Evolutionary conservation across 2,888 invertebrate genomes (phyloP).

Genomic region (Drosophila anceps): DNA sequence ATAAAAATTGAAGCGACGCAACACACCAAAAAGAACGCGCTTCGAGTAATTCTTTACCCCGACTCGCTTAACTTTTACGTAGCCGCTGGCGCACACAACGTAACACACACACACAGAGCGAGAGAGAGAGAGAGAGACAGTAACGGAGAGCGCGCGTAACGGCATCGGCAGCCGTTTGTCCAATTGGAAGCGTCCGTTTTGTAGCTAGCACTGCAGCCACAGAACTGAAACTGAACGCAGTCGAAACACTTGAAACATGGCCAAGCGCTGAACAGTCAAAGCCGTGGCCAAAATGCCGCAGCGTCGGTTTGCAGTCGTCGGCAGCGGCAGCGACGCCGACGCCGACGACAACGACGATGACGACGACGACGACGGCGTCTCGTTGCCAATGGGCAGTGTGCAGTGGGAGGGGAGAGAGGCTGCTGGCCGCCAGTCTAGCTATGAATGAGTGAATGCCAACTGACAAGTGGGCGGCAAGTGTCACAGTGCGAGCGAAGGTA

Average conservation of each 20-base stretch:
- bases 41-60: constrained; percentile 40
- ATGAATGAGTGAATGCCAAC: constrained; percentile 77
- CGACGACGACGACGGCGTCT: constrained; percentile 25
- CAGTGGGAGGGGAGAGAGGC: constrained; percentile 5
- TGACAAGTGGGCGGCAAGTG: constrained; percentile 75
- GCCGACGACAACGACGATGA: constrained; percentile 13
- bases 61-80: constrained; percentile 41
- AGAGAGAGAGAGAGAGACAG: neutral
- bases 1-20: constrained; percentile 55
- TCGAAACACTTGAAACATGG: constrained; percentile 70
- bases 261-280: constrained; percentile 65
- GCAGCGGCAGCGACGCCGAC: constrained; percentile 22
- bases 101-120: constrained; percentile 1
- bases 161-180: constrained; percentile 4
- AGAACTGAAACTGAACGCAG: constrained; percentile 66
- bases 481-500: constrained; percentile 33
- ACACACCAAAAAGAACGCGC: constrained; percentile 44
- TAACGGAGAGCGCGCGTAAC: constrained; percentile 4
- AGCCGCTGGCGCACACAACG: constrained; percentile 14
- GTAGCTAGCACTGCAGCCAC: constrained; percentile 73
- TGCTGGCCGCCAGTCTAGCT: constrained; percentile 56
- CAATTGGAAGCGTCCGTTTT: constrained; percentile 41
- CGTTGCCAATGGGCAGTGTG: constrained; percentile 67
- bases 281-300: constrained; percentile 77
- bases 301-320: constrained; percentile 66